Evolutionary conservation across 1,140 invertebrate genomes (phyloP), one percentile per base, ranked within the genome.

Genomic region (Camponotus pennsylvanicus): DNA sequence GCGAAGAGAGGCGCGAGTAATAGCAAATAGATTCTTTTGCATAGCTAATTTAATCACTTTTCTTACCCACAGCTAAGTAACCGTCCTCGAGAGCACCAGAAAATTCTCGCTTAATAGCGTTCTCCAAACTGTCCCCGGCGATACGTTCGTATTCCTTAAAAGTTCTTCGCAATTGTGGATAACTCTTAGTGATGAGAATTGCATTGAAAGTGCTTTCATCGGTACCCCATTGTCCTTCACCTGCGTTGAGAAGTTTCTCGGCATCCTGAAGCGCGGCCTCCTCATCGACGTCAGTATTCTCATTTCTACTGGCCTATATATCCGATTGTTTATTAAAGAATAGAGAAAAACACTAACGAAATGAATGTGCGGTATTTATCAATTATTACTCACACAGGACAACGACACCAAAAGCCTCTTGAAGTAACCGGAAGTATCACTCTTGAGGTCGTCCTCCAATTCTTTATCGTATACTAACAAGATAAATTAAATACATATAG

Each of bases 351-450:
- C 49, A 18, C 4, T 79, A 13, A 67, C 0, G 4, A 9, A 34
- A 34, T 6, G 57, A 34, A 64, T 75, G 0, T 18, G 15, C 32
- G 0, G 3, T 27, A 77, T 63, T 15, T 78, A 66, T 9, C 9
- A 59, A 21, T 40, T 42, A 4, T 42, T 78, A 98, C 96, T 93
- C 95, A 97, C 97, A 92, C 96, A 96, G 52, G 95, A 96, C 2
- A 97, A 91, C 18, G 97, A 97, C 21, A 99, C 97, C 85, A 99
- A 96, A 0, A 99, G 95, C 69, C 98, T 96, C 93, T 97, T 97
- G 93, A 99, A 98, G 91, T 98, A 96, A 3, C 98, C 98, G 27
- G 98, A 98, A 27, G 98, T 98, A 91, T 99, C 98, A 55, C 97
- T 97, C 91, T 97, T 96, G 49, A 99, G 94, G 91, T 98, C 98